These are phyloP conservation scores for Eonycteris spelaea DNA, from an alignment of 2,113 vertebrate genomes.

Conservation along the genomic window DNA sequence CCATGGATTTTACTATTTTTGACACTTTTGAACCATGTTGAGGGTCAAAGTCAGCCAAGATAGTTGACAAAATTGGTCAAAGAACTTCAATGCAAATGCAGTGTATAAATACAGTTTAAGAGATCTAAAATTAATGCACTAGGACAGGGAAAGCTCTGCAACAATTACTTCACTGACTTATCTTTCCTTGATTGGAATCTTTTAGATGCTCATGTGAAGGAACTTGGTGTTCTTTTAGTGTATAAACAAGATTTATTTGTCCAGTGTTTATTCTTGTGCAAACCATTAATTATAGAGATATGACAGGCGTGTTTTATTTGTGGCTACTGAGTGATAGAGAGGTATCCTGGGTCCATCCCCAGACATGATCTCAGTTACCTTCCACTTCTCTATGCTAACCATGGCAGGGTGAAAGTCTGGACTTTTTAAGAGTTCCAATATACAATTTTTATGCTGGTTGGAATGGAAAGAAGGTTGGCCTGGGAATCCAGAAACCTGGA, in stretches of 20 bases:
- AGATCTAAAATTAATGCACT: not conserved
- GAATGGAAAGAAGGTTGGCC: slow-evolving; percentile 5
- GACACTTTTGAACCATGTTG: not conserved
- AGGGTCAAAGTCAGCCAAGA: not conserved
- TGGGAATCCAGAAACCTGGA: not conserved
- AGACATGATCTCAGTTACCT: not conserved
- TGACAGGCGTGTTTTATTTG: not conserved
- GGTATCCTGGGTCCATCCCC: not conserved
- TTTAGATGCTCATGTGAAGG: not conserved
- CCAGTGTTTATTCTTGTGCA: not conserved
- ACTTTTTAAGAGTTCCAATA: not conserved
- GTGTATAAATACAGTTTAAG: not conserved
- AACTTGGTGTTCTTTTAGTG: not conserved
- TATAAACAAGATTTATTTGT: slow-evolving; percentile 10
- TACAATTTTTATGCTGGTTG: not conserved
- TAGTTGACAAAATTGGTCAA: not conserved
- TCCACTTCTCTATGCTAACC: not conserved
- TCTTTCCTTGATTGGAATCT: slow-evolving; percentile 4
- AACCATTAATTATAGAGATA: slow-evolving; percentile 28
- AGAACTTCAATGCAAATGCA: slow-evolving; percentile 8
- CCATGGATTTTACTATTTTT: not conserved
- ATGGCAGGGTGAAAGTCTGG: not conserved
- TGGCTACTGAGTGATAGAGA: not conserved
- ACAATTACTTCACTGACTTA: not conserved
- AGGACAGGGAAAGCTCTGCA: not conserved